A percentile compares a stretch with the other conserved stretches of the same genome.
Evolutionary conservation across 2,888 invertebrate species (phyloP).

Genomic region (Harpalus rubripes): DNA sequence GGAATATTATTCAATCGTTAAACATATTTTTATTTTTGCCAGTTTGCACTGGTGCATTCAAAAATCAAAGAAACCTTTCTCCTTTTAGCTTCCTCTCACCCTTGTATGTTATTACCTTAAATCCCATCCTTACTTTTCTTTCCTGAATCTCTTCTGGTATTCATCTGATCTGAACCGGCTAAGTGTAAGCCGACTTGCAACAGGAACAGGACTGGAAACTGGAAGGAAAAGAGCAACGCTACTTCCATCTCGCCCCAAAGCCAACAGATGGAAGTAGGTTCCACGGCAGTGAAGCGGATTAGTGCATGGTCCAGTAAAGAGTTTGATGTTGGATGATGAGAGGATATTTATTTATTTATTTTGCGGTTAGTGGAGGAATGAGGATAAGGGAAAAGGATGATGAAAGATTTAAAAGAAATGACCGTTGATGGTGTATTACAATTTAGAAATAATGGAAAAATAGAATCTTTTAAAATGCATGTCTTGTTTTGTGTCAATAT

Average conservation of each 20-base stretch:
- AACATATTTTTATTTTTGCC: no score
- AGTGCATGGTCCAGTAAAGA: background rate
- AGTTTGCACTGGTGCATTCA: background rate
- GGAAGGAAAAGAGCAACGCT: background rate
- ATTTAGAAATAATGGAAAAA: no score
- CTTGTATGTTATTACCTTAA: background rate
- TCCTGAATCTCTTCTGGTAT: background rate
- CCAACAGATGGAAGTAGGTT: no score
- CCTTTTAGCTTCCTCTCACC: background rate
- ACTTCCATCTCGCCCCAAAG: no score
- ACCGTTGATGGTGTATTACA: no score
- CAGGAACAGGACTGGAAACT: background rate
- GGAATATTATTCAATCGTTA: no score
- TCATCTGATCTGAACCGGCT: constrained; percentile 6
- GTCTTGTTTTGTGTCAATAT: no score
- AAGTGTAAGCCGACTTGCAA: constrained; percentile 3
- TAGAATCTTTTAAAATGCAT: no score
- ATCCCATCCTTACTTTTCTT: background rate
- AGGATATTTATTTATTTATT: constrained; percentile 7
- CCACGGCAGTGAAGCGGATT: background rate
- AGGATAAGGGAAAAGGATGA: background rate
- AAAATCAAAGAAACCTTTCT: background rate
- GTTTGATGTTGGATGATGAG: constrained; percentile 5
- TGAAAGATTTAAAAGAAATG: no score
- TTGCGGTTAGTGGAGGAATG: background rate